Conservation (phyloP, 2,797 vertebrate genomes). For the Prunella strophiata region DNA sequence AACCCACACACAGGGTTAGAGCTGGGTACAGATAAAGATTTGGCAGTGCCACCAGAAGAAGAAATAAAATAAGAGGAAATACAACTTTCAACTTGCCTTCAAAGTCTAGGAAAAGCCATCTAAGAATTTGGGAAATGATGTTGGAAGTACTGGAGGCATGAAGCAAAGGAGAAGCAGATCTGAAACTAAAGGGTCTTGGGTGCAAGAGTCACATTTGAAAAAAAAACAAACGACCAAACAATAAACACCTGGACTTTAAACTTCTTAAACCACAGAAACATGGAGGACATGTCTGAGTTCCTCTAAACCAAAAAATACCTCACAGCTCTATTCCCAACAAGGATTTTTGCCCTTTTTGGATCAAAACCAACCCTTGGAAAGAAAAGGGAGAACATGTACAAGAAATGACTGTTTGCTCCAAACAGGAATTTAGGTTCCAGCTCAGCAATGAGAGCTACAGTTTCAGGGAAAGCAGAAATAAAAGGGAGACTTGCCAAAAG, state of each 20-base stretch:
- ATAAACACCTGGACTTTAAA: not conserved
- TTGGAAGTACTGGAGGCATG: not conserved
- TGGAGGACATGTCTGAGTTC: not conserved
- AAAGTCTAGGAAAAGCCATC: not conserved
- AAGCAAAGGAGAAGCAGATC: not conserved
- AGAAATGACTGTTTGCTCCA: not conserved
- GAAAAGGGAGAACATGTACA: not conserved
- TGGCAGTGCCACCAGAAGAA: not conserved
- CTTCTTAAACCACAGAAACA: not conserved
- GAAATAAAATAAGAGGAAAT: not conserved
- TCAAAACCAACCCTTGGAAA: not conserved
- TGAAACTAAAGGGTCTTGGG: not conserved
- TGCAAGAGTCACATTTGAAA: not conserved
- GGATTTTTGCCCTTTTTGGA: not conserved
- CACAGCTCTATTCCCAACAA: not conserved
- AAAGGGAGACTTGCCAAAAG: conserved; percentile 8
- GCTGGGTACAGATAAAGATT: not conserved
- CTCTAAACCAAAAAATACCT: not conserved
- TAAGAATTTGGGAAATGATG: not conserved
- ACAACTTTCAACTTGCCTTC: not conserved
- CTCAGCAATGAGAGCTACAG: not conserved
- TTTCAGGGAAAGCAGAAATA: conserved; percentile 9
- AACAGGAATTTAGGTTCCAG: not conserved
- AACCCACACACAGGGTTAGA: not conserved
- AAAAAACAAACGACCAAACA: not conserved